Conservation (phyloP, 64 coral and sea anemone genomes). For the Cladopsammia gracilis region DNA sequence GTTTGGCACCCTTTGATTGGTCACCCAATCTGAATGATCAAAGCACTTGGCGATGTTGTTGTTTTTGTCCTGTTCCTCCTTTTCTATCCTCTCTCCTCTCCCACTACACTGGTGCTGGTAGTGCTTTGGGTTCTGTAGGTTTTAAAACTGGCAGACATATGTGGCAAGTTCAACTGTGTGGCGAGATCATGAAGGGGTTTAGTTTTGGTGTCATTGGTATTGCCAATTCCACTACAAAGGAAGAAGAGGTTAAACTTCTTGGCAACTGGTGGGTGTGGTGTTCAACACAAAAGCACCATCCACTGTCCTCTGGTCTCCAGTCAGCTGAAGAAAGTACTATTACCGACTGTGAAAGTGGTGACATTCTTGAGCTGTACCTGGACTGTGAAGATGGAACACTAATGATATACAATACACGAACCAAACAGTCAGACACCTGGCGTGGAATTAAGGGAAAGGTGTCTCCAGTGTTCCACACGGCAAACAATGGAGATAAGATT, state of each 20-base stretch:
- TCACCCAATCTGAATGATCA: too few species aligned
- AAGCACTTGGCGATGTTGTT: too few species aligned
- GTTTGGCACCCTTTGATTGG: too few species aligned
- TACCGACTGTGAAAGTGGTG: neutral
- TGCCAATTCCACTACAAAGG: neutral
- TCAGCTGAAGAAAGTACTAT: neutral
- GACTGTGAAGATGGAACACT: neutral
- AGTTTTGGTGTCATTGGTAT: neutral
- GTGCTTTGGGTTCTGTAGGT: neutral
- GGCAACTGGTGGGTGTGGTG: neutral
- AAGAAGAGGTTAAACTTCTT: neutral
- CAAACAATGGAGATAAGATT: neutral
- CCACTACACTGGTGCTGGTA: neutral
- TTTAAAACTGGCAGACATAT: neutral
- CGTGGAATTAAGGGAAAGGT: neutral
- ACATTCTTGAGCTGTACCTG: neutral
- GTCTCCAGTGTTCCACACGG: slow-evolving; percentile 6
- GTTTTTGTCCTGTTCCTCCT: too few species aligned
- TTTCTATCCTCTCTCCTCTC: too few species aligned
- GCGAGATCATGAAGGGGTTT: neutral
- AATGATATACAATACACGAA: neutral
- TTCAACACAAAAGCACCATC: neutral
- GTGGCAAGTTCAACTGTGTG: neutral
- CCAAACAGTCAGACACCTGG: neutral
- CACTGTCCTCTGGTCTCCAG: too few species aligned